A percentile compares a stretch with the other conserved stretches of the same genome.
These are phyloP conservation scores for Fissipunctia ypsillon DNA, from an alignment of 2,888 invertebrate genomes.

Conservation along the genomic window DNA sequence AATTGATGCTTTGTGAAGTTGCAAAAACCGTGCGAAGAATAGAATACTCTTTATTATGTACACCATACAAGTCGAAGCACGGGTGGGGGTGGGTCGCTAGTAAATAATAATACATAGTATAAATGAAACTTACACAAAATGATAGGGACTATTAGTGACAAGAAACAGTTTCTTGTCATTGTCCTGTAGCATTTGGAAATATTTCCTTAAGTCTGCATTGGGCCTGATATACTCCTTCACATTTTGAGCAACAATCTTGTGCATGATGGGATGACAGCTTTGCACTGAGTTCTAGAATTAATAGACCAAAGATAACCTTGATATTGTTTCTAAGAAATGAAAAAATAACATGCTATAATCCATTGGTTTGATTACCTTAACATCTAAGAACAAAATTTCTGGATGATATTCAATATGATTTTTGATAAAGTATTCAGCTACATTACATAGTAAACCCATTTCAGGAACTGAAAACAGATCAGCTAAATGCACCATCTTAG, in stretches of 20 bases:
- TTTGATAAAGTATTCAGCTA: constrained; percentile 97
- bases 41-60: background rate
- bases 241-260: constrained; percentile 95
- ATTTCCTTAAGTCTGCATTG: constrained; percentile 93
- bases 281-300: constrained; percentile 95
- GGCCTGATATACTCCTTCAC: constrained; percentile 95
- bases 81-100: no score
- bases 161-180: constrained; percentile 97
- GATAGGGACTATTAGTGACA: constrained; percentile 98
- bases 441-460: constrained; percentile 97
- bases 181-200: constrained; percentile 93
- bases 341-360: background rate
- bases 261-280: constrained; percentile 97
- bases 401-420: constrained; percentile 98
- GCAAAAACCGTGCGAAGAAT: background rate
- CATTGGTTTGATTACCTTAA: constrained; percentile 91
- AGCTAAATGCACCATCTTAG: constrained; percentile 98
- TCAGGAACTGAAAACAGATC: constrained; percentile 99
- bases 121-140: constrained; percentile 95
- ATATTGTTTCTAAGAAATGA: background rate
- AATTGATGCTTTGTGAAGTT: background rate
- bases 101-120: background rate
- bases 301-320: constrained; percentile 36
- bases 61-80: background rate
- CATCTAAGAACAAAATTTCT: constrained; percentile 98